These are phyloP conservation scores for Petrophora chlorosata DNA, from an alignment of 2,888 invertebrate species.

Conservation along the genomic window DNA sequence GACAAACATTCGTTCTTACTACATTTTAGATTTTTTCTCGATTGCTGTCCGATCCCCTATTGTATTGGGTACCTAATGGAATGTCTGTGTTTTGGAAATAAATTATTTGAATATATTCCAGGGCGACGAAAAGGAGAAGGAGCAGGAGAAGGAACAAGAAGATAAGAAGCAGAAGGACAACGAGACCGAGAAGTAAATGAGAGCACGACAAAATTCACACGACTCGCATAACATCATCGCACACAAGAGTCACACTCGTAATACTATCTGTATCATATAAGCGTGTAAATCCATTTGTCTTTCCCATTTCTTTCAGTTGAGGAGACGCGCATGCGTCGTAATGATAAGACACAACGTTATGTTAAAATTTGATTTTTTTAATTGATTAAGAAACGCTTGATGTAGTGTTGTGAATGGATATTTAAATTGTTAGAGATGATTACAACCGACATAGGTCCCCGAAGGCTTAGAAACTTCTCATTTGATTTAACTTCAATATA, in stretches of 20 bases:
- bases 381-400: constrained; percentile 20
- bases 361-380: constrained; percentile 40
- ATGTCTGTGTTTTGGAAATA: too few species aligned
- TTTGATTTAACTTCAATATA: not conserved
- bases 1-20: too few species aligned
- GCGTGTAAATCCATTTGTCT: constrained; percentile 82
- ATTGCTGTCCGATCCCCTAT: too few species aligned
- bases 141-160: constrained; percentile 85
- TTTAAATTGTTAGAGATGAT: not conserved
- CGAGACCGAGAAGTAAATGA: constrained; percentile 59
- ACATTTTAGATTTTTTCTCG: too few species aligned
- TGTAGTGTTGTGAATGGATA: constrained; percentile 48
- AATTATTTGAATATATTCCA: constrained; percentile 60
- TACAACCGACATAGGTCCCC: not conserved
- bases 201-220: constrained; percentile 31
- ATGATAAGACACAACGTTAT: constrained; percentile 43
- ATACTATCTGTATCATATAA: constrained; percentile 72
- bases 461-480: not conserved
- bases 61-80: too few species aligned
- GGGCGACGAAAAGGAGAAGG: constrained; percentile 91
- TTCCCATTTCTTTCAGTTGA: constrained; percentile 70
- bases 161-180: constrained; percentile 87
- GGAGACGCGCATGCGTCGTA: constrained; percentile 48
- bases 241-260: constrained; percentile 64
- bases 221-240: constrained; percentile 31